These are phyloP conservation scores for Trichoplusia ni DNA, from an alignment of 1,140 invertebrate species.

Conservation along the genomic window DNA sequence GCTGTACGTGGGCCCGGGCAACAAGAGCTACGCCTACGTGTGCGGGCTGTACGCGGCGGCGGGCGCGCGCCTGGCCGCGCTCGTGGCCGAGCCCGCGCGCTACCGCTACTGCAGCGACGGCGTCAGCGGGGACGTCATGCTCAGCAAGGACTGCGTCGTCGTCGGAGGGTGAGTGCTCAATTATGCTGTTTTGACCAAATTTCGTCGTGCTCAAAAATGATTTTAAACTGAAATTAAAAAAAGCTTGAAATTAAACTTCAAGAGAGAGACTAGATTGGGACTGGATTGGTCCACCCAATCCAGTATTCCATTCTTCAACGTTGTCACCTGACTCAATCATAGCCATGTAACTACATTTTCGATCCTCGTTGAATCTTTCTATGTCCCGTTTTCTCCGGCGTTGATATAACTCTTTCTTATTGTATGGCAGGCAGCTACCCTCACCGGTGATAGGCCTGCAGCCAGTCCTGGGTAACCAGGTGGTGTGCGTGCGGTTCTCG, in stretches of 20 bases:
- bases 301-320: too few species aligned
- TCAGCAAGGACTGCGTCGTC: slow-evolving; percentile 86
- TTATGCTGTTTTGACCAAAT: not conserved
- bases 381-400: too few species aligned
- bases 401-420: too few species aligned
- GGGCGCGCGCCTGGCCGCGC: slow-evolving; percentile 35
- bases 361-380: too few species aligned
- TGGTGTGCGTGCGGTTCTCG: slow-evolving; percentile 87
- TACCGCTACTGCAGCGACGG: slow-evolving; percentile 84
- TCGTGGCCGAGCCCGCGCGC: slow-evolving; percentile 43
- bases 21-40: slow-evolving; percentile 87
- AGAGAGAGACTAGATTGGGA: too few species aligned
- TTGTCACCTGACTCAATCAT: too few species aligned
- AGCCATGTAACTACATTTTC: too few species aligned
- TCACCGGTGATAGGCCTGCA: slow-evolving; percentile 87
- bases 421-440: slow-evolving; percentile 83
- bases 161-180: slow-evolving; percentile 84
- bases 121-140: slow-evolving; percentile 87
- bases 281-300: too few species aligned
- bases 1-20: slow-evolving; percentile 88
- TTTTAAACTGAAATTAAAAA: too few species aligned
- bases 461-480: slow-evolving; percentile 82
- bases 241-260: too few species aligned
- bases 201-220: too few species aligned
- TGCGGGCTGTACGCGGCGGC: slow-evolving; percentile 85